Evolutionary conservation across 2,797 vertebrate genomes (phyloP).

Genomic region (Parauchenoglanis ngamensis): DNA sequence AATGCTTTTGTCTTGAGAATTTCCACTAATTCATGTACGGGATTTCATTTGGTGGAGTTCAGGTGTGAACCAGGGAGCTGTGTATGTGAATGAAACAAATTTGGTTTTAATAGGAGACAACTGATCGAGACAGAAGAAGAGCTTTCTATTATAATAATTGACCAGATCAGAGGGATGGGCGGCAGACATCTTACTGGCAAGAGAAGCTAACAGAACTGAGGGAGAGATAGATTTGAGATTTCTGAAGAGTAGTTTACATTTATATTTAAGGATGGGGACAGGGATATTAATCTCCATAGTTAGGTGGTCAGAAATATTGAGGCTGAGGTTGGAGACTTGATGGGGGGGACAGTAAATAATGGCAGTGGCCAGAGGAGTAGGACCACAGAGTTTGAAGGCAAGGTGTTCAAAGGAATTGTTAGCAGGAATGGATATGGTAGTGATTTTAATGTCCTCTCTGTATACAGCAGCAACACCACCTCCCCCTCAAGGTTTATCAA

Average conservation of each 20-base stretch:
- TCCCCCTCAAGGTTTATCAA: constrained; percentile 14
- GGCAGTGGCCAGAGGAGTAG: constrained; percentile 10
- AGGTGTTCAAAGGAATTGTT: constrained; percentile 20
- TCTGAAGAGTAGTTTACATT: neutral
- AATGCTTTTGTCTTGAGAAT: too few species aligned
- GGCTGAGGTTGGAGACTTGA: too few species aligned
- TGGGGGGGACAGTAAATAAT: neutral
- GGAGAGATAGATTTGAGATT: constrained; percentile 12
- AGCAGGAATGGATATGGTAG: neutral
- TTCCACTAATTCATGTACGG: too few species aligned
- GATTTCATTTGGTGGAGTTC: too few species aligned
- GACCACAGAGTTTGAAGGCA: neutral
- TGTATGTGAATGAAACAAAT: constrained; percentile 12
- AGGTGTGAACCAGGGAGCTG: constrained; percentile 17
- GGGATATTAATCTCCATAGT: constrained; percentile 2
- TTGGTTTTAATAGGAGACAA: constrained; percentile 22
- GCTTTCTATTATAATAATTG: too few species aligned
- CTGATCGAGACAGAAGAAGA: neutral
- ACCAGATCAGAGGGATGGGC: neutral
- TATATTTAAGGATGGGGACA: neutral
- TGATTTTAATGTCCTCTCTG: too few species aligned
- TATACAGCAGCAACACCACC: constrained; percentile 28
- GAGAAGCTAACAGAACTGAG: neutral
- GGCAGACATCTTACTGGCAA: too few species aligned
- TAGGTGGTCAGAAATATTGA: too few species aligned